phyloP scores from a whole-genome alignment of 2,888 invertebrate genomes.

The Tineola bisselliella region DNA sequence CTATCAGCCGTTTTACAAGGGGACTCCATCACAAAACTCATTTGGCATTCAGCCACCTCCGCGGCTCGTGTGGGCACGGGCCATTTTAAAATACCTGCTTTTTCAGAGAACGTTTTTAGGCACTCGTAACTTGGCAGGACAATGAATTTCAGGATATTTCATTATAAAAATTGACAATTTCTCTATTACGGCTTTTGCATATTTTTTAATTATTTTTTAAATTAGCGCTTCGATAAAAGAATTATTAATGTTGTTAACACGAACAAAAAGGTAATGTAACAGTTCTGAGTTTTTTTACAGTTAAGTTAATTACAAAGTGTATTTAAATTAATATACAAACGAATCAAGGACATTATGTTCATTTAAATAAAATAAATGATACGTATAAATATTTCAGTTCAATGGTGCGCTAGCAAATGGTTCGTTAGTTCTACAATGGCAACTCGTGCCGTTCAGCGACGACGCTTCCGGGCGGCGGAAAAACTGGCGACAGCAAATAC shows the following conservation, averaged over 20 bases:
- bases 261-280: too few species aligned
- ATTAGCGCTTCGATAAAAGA: too few species aligned
- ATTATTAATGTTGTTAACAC: too few species aligned
- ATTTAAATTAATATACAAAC: neutral
- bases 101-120: constrained; percentile 28
- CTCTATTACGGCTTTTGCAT: neutral
- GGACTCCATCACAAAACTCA: constrained; percentile 60
- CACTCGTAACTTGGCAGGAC: neutral
- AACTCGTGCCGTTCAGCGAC: constrained; percentile 29
- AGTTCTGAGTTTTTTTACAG: neutral
- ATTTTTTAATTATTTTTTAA: too few species aligned
- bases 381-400: constrained; percentile 46
- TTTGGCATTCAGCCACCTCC: constrained; percentile 65
- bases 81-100: constrained; percentile 57
- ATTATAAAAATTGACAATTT: neutral
- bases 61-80: constrained; percentile 49
- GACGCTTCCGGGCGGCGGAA: constrained; percentile 41
- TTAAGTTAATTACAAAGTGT: neutral
- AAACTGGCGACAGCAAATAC: constrained; percentile 52
- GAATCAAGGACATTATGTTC: neutral
- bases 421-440: constrained; percentile 52
- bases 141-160: neutral
- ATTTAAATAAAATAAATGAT: constrained; percentile 35
- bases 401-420: constrained; percentile 40
- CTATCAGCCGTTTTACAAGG: constrained; percentile 47